These are phyloP conservation scores for Epizoanthus fatuus DNA, from an alignment of 92 coral and sea anemone genomes.

Conservation along the genomic window DNA sequence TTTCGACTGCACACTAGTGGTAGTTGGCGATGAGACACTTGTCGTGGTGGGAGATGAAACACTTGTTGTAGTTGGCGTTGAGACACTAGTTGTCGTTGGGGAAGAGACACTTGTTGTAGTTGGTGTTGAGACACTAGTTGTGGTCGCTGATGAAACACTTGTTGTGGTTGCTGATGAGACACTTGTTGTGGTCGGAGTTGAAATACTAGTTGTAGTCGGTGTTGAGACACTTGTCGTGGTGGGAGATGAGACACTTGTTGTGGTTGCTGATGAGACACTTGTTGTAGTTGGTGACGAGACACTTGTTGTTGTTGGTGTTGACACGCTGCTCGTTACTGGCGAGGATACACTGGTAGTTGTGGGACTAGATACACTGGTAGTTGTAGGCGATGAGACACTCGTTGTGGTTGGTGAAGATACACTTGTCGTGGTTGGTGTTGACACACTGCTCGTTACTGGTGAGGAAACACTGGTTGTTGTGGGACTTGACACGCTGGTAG, in stretches of 20 bases:
- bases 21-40: not conserved
- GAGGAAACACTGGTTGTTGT: not conserved
- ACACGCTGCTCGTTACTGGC: constrained; percentile 10
- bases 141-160: not conserved
- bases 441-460: too few relatives aligned
- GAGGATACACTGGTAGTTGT: constrained; percentile 6
- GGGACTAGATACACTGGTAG: not conserved
- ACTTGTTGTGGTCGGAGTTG: constrained; percentile 12
- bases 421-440: not conserved
- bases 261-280: constrained; percentile 13
- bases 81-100: constrained; percentile 24
- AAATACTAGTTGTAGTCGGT: constrained; percentile 22
- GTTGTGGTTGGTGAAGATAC: too few relatives aligned
- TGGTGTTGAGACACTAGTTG: not conserved
- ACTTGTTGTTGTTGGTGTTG: constrained; percentile 23
- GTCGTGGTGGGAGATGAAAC: constrained; percentile 24
- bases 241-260: constrained; percentile 9
- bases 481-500: not conserved
- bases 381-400: too few relatives aligned
- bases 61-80: constrained; percentile 25
- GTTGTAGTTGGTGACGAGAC: constrained; percentile 27
- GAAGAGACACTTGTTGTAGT: constrained; percentile 13
- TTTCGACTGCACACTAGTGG: too few relatives aligned
- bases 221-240: not conserved
- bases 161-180: constrained; percentile 11